Evolutionary conservation across 2,888 invertebrate species (phyloP).

Genomic region (Napeogenes inachia): DNA sequence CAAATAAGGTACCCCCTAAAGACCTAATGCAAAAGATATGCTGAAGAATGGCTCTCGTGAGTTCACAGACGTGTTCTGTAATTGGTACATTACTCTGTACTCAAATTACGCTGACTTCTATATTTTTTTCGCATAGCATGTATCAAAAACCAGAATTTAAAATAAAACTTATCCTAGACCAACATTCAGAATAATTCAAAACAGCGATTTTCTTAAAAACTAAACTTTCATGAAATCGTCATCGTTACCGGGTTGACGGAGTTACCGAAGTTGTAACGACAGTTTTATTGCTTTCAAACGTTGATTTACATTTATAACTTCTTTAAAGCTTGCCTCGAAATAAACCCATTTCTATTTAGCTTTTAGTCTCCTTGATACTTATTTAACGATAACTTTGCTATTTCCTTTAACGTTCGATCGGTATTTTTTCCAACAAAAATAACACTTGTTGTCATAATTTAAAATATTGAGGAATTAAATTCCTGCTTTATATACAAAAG

Average conservation of each 20-base stretch:
- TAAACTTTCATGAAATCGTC: conserved; percentile 6
- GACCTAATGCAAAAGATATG: too few species aligned
- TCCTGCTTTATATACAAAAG: too few species aligned
- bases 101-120: too few species aligned
- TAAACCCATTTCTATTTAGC: conserved; percentile 2
- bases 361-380: neutral
- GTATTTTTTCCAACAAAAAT: neutral
- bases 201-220: conserved; percentile 6
- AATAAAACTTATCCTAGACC: neutral
- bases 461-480: too few species aligned
- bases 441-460: too few species aligned
- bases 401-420: neutral
- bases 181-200: neutral
- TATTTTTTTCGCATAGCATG: neutral
- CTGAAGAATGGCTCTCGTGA: too few species aligned
- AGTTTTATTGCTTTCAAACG: conserved; percentile 21
- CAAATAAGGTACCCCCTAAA: too few species aligned
- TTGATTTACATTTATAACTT: conserved; percentile 24
- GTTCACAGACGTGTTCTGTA: too few species aligned
- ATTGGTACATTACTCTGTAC: too few species aligned
- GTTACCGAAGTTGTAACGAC: conserved; percentile 22
- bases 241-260: conserved; percentile 17
- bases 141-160: neutral
- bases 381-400: neutral
- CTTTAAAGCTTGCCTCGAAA: conserved; percentile 14